Base-by-base conservation (phyloP, 2,888 invertebrate species). In the Aphrophora alni region DNA sequence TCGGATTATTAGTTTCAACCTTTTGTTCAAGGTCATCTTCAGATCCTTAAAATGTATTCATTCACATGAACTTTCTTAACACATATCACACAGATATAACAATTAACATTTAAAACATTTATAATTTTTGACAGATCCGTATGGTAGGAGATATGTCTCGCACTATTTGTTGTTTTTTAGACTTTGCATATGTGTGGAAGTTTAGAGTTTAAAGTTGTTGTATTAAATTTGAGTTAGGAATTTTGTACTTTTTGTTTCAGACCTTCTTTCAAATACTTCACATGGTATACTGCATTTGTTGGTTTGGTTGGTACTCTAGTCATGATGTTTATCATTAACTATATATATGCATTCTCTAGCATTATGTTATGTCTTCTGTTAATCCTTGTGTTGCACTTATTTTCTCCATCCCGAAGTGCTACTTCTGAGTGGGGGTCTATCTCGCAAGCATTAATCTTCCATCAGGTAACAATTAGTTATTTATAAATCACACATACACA, bases 391-490 rank as follows among this genome's bases (percentile, higher is more conserved):
- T 90, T 99, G 82, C 99, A 99, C 89, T 88, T 97, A 74, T 93
- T 95, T 88, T 96, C 97, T 0, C 96, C 98, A 0, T 86, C 87
- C 21, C 91, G 91, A 86, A 93, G 93, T 72, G 91, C 92, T 0
- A 59, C 59, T 5, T 59, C 59, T 59, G 94, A 95, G 21, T 99
- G 99, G 98, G 99, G 99, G 38, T 98, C 97, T 78, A 97, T 99
- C 85, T 97, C 98, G 24, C 99, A 99, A 90, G 98, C 99, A n/a
- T 91, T 99, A 26, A 98, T 99, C 88, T 99, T 99, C 89, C 99
- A 99, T 88, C 98, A 98, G 92, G 97, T 94, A 83, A 84, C 5
- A 3, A 33, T 5, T 3, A 33, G 8, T 33, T 33, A 33, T 33
- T 33, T 33, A 8, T 33, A n/a, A n/a, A n/a, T n/a, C n/a, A n/a